Evolutionary conservation across 2,888 invertebrate species (phyloP).

Genomic region (Sphaeridia pumilis): DNA sequence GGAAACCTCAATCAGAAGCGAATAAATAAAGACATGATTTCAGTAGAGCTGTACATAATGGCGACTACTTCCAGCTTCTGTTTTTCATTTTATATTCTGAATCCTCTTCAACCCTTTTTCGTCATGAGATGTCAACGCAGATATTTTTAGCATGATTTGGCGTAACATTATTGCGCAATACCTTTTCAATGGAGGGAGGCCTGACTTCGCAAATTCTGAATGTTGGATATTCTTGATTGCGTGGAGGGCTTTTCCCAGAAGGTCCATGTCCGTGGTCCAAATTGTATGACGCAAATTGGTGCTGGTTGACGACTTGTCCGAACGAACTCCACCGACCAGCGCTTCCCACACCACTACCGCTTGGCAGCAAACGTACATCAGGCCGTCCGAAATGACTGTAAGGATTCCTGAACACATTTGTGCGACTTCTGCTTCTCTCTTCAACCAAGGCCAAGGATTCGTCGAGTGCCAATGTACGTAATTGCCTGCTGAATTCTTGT

Average conservation of each 20-base stretch:
- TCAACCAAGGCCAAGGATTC: conserved; percentile 37
- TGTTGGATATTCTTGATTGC: conserved; percentile 31
- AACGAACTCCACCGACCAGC: conserved; percentile 19
- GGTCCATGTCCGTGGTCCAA: conserved; percentile 26
- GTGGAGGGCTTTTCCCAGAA: conserved; percentile 10
- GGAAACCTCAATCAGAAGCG: no score
- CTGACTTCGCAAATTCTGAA: conserved; percentile 38
- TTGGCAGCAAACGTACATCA: conserved; percentile 34
- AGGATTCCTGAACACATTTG: conserved; percentile 35
- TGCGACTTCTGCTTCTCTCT: conserved; percentile 32
- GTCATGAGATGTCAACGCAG: no score
- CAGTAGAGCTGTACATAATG: no score
- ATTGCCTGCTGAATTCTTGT: conserved; percentile 35
- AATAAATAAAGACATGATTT: no score
- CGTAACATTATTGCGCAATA: no score
- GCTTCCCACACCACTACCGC: conserved; percentile 21
- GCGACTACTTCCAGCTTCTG: no score
- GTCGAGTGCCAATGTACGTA: conserved; percentile 36
- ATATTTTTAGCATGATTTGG: no score
- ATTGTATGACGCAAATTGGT: conserved; percentile 27
- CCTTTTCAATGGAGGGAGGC: conserved; percentile 38
- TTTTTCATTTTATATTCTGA: background rate
- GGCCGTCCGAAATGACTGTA: conserved; percentile 37
- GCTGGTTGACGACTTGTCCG: conserved; percentile 23
- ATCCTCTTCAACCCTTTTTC: background rate